Base-by-base conservation (phyloP, 1,140 invertebrate species). In the Sarcophaga peregrina region DNA sequence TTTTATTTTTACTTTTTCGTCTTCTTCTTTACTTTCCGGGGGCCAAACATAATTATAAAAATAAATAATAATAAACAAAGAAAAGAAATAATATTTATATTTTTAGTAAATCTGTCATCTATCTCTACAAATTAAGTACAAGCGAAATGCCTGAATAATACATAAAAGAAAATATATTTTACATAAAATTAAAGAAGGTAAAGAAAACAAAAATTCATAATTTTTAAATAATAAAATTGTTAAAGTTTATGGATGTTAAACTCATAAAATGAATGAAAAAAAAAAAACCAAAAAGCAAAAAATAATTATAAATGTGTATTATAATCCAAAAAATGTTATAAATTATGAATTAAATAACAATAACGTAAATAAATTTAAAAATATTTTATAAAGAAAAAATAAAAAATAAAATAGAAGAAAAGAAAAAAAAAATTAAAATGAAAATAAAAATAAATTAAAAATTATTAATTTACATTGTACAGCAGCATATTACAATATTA, bases 1-100 rank as follows among this genome's bases (percentile, higher is more conserved):
- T 11, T 10, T 75, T 75, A 46, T n/a, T 8, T 20, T 72, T 72
- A 4, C 17, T 20, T 72, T n/a, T n/a, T n/a, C n/a, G n/a, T n/a
- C n/a, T n/a, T 58, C n/a, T 81, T 81, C 72, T 68, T 45, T 82
- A 45, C 73, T 82, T 82, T 82, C 82, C 82, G 82, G 82, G 82
- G 82, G 82, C 82, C 82, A 82, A 82, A 78, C 17, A 78, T 52
- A 78, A 20, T 72, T 68, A 62, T 37, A 68, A 68, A 46, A 68
- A 25, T 13, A 58, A 48, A 81, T n/a, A 68, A 37, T 25, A 68
- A 20, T 25, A 68, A 81, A 80, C 1, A 58, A 78, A 10, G 8
- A 25, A 1, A 72, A 72, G 9, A n/a, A 17, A 72, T 46, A 76
- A 76, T 47, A 68, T 45, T 81, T 81, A 17, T 52, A 37, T 37